These are phyloP conservation scores for Stomorhina lunata DNA, from an alignment of 2,888 invertebrate species.

Conservation along the genomic window DNA sequence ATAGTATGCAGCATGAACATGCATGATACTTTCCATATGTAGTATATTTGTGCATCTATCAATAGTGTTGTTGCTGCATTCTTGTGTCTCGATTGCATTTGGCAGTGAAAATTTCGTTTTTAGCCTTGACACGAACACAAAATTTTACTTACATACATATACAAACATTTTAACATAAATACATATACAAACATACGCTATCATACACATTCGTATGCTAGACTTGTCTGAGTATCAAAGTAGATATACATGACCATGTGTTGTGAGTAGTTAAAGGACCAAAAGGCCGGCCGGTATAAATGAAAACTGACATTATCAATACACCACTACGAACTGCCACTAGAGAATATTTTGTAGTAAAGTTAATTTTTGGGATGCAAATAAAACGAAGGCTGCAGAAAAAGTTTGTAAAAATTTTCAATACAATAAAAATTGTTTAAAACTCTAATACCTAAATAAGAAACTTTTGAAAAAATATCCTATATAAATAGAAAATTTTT, in stretches of 20 bases:
- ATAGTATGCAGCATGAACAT: neutral
- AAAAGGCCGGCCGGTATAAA: slow-evolving; percentile 41
- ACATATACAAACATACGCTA: neutral
- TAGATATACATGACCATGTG: neutral
- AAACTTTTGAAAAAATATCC: no score
- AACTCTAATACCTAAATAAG: no score
- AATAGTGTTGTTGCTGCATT: slow-evolving; percentile 47
- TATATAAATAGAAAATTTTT: no score
- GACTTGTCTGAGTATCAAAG: neutral
- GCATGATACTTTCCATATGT: neutral
- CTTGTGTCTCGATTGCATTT: slow-evolving; percentile 59
- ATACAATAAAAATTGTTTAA: no score
- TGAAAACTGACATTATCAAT: neutral
- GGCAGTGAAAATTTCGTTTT: slow-evolving; percentile 64
- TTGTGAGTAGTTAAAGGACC: slow-evolving; percentile 9
- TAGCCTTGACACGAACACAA: slow-evolving; percentile 64
- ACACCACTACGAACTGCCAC: neutral
- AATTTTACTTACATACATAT: no score
- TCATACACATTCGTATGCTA: neutral
- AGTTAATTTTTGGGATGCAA: neutral
- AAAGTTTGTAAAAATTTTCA: no score
- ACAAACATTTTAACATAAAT: neutral
- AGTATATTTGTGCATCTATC: neutral
- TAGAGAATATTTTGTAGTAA: neutral
- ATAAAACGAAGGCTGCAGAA: neutral